phyloP scores from a whole-genome alignment of 2,113 vertebrate genomes.

The Actinemys pallida region DNA sequence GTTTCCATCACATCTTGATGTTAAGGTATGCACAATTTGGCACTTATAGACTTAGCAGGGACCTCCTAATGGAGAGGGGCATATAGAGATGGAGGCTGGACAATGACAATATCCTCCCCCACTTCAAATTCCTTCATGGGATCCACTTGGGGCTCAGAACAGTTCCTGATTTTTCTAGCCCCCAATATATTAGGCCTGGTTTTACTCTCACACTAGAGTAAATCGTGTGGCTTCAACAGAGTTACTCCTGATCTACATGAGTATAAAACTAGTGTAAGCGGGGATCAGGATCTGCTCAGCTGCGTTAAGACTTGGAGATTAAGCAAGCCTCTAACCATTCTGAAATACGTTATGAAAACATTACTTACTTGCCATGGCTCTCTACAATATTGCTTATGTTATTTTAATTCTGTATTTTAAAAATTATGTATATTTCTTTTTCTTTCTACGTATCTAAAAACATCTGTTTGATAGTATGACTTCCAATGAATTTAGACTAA shows the following conservation, averaged over 20 bases:
- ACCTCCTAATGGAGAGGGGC: background rate
- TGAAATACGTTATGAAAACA: background rate
- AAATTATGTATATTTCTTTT: background rate
- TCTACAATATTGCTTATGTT: background rate
- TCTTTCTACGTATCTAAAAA: background rate
- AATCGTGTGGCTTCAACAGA: background rate
- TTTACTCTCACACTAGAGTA: background rate
- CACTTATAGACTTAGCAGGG: background rate
- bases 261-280: background rate
- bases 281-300: background rate
- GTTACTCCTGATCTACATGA: too few species aligned
- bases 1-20: background rate
- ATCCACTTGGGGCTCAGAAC: background rate
- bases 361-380: background rate
- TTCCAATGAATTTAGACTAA: slow-evolving; percentile 6
- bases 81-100: rapidly evolving
- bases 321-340: background rate
- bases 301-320: background rate
- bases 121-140: background rate
- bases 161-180: background rate
- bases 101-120: background rate
- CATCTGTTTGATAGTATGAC: background rate
- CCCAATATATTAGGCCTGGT: background rate
- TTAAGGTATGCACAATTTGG: background rate
- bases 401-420: background rate